Conservation (phyloP, 2,113 vertebrate species). For the Nymphicus hollandicus region DNA sequence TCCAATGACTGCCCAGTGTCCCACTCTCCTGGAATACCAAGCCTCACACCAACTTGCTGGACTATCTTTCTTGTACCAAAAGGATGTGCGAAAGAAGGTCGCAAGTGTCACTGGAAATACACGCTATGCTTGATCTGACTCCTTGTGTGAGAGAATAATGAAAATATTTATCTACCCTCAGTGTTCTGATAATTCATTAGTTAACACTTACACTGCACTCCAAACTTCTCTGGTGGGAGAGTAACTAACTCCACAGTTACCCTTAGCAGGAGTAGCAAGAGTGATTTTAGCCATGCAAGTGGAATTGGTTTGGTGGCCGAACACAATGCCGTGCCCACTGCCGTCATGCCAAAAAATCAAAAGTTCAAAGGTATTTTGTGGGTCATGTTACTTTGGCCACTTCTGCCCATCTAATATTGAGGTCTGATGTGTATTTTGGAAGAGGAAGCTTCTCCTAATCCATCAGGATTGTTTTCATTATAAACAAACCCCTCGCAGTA, state of each 20-base stretch:
- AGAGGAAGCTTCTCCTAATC: not conserved
- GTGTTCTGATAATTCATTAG: not conserved
- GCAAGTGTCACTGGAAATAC: not conserved
- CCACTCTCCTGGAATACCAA: not conserved
- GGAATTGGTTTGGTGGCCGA: not conserved
- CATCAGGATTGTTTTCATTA: not conserved
- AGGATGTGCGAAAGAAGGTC: not conserved
- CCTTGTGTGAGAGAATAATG: not conserved
- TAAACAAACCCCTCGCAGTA: not conserved
- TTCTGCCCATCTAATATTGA: not conserved
- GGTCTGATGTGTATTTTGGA: constrained; percentile 21
- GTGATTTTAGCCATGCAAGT: not conserved
- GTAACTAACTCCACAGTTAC: not conserved
- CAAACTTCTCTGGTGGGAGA: not conserved
- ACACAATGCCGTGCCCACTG: rapidly evolving
- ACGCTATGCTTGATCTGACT: not conserved
- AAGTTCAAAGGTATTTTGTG: not conserved
- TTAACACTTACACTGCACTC: not conserved
- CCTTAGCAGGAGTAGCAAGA: not conserved
- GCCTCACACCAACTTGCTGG: not conserved
- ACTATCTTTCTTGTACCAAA: not conserved
- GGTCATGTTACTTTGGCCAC: not conserved
- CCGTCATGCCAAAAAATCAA: not conserved
- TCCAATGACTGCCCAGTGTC: not conserved
- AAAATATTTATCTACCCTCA: not conserved